phyloP scores from a whole-genome alignment of 2,113 vertebrate species.

The Parus major region DNA sequence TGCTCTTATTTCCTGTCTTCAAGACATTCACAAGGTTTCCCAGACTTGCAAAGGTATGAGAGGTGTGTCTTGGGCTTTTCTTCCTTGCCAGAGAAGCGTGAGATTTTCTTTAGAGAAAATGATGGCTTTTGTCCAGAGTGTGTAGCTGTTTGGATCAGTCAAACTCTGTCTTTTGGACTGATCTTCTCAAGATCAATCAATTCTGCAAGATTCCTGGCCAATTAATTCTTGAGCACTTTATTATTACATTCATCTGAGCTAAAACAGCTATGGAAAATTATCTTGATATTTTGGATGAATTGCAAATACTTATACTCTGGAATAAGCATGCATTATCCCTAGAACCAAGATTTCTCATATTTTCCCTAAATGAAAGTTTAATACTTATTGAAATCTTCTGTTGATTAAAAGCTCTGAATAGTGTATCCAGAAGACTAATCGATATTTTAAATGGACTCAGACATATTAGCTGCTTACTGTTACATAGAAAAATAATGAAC shows the following conservation, averaged over 20 bases:
- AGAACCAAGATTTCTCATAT: neutral
- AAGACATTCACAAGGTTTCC: neutral
- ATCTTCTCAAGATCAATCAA: neutral
- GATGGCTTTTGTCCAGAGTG: neutral
- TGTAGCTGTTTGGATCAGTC: neutral
- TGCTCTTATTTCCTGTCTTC: neutral
- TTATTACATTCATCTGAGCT: neutral
- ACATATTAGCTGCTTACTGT: conserved; percentile 40
- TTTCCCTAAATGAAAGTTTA: conserved; percentile 8
- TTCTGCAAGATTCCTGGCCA: neutral
- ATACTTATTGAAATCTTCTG: conserved; percentile 44
- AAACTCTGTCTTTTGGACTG: neutral
- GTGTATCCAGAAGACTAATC: conserved; percentile 48
- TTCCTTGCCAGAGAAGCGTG: neutral
- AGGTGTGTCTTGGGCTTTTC: neutral
- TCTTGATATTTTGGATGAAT: neutral
- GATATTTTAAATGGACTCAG: conserved; percentile 45
- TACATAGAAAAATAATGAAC: conserved; percentile 48
- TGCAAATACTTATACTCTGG: neutral
- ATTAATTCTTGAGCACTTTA: neutral
- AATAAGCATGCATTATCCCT: neutral
- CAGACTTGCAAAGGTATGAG: neutral
- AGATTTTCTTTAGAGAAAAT: neutral
- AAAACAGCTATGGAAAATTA: neutral
- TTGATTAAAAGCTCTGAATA: conserved; percentile 47